A percentile compares a stretch with the other conserved stretches of the same genome.
These are phyloP conservation scores for Pangasius djambal DNA, from an alignment of 2,797 vertebrate species.

Conservation along the genomic window DNA sequence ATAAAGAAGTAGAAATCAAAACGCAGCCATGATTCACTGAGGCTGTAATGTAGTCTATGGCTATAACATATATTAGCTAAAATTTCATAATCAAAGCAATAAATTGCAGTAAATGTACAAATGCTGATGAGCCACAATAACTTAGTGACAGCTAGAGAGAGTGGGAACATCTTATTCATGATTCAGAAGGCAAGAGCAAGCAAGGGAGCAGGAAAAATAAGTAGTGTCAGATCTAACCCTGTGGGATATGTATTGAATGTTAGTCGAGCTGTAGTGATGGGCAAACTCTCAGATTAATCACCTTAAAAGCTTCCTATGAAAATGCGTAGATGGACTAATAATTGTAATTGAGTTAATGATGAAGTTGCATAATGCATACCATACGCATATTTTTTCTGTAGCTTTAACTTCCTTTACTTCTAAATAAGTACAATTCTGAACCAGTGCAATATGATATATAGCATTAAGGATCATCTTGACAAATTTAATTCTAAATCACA, in stretches of 20 bases:
- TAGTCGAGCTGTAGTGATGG: not conserved
- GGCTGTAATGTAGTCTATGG: not conserved
- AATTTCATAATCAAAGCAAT: slow-evolving; percentile 11
- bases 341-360: not conserved
- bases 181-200: not conserved
- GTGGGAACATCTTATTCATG: not conserved
- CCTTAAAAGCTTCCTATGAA: slow-evolving; percentile 1
- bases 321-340: not conserved
- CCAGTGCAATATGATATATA: not conserved
- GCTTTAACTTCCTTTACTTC: not conserved
- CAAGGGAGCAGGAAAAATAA: not conserved
- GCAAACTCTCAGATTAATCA: not conserved
- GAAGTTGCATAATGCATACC: not conserved
- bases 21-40: not conserved
- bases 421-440: not conserved
- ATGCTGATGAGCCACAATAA: not conserved
- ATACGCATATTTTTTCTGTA: not conserved
- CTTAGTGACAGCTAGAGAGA: not conserved
- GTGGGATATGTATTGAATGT: not conserved
- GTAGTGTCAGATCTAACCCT: not conserved
- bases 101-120: slow-evolving; percentile 9
- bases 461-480: not conserved
- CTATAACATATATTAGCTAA: not conserved
- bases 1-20: not conserved
- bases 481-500: not conserved